Conservation (phyloP, 2,113 vertebrate species). For the Oriolus oriolus region DNA sequence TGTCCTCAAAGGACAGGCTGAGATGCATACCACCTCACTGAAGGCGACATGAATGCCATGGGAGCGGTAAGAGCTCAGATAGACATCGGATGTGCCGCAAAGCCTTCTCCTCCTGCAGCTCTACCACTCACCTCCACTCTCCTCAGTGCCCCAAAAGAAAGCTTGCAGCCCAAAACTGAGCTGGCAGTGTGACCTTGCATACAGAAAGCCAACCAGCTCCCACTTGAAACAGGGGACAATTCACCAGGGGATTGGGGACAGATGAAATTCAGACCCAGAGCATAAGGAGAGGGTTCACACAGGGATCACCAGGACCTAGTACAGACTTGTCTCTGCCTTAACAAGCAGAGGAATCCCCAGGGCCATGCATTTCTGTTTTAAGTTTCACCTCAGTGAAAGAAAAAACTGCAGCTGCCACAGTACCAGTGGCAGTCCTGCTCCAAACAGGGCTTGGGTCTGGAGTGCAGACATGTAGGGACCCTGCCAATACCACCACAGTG, state of each 20-base stretch:
- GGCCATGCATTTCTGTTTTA: not conserved
- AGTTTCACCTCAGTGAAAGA: not conserved
- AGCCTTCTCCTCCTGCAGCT: not conserved
- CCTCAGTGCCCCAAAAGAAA: not conserved
- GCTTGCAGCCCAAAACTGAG: not conserved
- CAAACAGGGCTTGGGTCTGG: not conserved
- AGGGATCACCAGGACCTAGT: not conserved
- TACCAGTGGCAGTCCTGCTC: not conserved
- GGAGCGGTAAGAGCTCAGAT: not conserved
- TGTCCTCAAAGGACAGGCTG: not conserved
- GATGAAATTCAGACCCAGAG: not conserved
- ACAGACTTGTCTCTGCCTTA: not conserved
- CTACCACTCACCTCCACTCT: rapidly evolving
- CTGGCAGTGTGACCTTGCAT: rapidly evolving
- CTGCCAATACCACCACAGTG: not conserved
- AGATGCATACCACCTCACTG: not conserved
- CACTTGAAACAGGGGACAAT: rapidly evolving
- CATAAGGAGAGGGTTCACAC: not conserved
- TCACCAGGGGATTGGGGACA: rapidly evolving
- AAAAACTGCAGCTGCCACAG: not conserved
- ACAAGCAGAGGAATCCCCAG: not conserved
- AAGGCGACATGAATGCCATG: not conserved
- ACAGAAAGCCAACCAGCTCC: not conserved
- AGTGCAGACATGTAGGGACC: not conserved
- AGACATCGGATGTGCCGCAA: rapidly evolving